Conservation (phyloP, 2,113 vertebrate genomes). For the Melanocharis versteri region DNA sequence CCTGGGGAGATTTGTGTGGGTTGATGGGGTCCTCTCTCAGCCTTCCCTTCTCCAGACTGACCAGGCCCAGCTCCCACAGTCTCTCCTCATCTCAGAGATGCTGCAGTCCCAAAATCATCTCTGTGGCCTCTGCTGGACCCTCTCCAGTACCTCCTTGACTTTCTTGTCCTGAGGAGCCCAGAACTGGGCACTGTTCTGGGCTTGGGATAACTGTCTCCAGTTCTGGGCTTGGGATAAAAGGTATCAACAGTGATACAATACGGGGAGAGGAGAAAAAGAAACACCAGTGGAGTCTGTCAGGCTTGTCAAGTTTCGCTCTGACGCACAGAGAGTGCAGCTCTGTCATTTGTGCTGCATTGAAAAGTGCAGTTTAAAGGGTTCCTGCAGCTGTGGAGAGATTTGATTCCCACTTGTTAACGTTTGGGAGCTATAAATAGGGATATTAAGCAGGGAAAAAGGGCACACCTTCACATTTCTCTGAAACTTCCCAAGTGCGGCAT, state of each 20-base stretch:
- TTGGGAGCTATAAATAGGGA: neutral
- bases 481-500: neutral
- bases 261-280: neutral
- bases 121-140: neutral
- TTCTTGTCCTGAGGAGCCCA: neutral
- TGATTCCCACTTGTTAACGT: neutral
- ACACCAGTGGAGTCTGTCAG: slow-evolving; percentile 14
- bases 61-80: neutral
- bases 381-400: neutral
- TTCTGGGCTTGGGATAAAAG: neutral
- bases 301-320: slow-evolving; percentile 18
- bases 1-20: neutral
- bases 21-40: neutral
- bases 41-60: neutral
- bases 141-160: neutral
- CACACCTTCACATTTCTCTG: neutral
- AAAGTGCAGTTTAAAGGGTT: neutral
- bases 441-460: neutral
- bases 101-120: neutral
- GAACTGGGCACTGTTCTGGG: neutral
- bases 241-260: neutral
- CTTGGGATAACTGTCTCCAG: neutral
- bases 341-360: neutral
- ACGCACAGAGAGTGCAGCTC: neutral
- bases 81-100: neutral